These are phyloP conservation scores for Cryptus viduatorius DNA, from an alignment of 2,888 invertebrate genomes.

Conservation along the genomic window DNA sequence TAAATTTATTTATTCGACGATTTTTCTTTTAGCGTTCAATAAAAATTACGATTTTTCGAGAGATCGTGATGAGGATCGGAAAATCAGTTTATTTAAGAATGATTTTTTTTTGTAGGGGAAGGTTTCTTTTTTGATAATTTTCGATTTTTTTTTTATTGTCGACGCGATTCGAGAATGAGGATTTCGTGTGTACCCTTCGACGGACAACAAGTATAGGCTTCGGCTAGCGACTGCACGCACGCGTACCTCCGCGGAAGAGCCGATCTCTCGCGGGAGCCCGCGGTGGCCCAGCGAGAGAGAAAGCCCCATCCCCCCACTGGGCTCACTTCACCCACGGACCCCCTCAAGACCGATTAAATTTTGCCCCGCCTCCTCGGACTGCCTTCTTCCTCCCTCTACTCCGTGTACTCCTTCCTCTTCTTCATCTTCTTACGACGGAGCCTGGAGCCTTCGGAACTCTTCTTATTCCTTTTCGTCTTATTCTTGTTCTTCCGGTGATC, in stretches of 20 bases:
- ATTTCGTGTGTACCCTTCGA: conserved; percentile 74
- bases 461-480: conserved; percentile 10
- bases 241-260: conserved; percentile 80
- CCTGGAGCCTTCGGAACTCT: neutral
- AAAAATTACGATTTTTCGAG: neutral
- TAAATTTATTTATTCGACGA: neutral
- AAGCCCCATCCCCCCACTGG: conserved; percentile 70
- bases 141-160: conserved; percentile 4
- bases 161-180: conserved; percentile 20
- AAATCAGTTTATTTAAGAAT: neutral
- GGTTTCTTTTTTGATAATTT: neutral
- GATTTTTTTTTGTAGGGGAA: neutral
- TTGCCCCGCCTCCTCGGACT: conserved; percentile 78
- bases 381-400: conserved; percentile 68
- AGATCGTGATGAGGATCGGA: too few species aligned
- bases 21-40: neutral
- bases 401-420: conserved; percentile 43
- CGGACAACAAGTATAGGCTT: conserved; percentile 81
- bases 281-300: conserved; percentile 46
- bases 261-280: conserved; percentile 75
- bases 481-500: conserved; percentile 18
- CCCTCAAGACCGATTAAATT: conserved; percentile 80
- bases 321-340: conserved; percentile 74
- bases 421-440: conserved; percentile 16
- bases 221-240: conserved; percentile 83